Conservation (phyloP, 2,888 invertebrate genomes). For the Callosobruchus maculatus region DNA sequence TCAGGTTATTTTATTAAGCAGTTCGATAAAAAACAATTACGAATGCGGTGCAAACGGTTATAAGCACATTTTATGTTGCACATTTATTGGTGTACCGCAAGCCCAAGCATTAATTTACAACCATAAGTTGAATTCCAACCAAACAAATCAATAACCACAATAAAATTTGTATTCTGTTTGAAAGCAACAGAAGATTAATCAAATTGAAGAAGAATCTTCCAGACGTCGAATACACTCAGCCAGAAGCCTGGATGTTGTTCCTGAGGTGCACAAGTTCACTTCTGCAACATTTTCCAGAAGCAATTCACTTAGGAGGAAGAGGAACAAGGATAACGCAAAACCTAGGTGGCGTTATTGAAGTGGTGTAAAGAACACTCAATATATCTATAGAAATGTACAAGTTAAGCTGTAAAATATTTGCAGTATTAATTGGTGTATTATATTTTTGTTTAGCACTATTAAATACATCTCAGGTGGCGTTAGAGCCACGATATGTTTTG, state of each 20-base stretch:
- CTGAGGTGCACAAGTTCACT: slow-evolving; percentile 33
- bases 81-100: too few relatives aligned
- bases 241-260: slow-evolving; percentile 32
- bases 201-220: slow-evolving; percentile 12
- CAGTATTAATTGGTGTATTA: neutral
- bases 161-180: slow-evolving; percentile 5
- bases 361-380: neutral
- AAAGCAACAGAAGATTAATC: slow-evolving; percentile 11
- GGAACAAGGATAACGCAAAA: slow-evolving; percentile 28
- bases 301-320: slow-evolving; percentile 28
- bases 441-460: neutral
- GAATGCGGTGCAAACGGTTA: too few relatives aligned
- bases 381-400: neutral
- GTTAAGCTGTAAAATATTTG: neutral
- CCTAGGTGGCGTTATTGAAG: slow-evolving; percentile 41
- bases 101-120: too few relatives aligned
- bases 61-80: too few relatives aligned
- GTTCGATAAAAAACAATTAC: too few relatives aligned
- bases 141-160: neutral
- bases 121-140: too few relatives aligned
- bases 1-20: too few relatives aligned
- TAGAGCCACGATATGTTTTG: too few relatives aligned
- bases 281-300: slow-evolving; percentile 32
- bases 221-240: slow-evolving; percentile 7
- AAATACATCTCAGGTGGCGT: too few relatives aligned